phyloP scores from a whole-genome alignment of 2,888 invertebrate genomes.

The Chrysotoxum bicinctum region DNA sequence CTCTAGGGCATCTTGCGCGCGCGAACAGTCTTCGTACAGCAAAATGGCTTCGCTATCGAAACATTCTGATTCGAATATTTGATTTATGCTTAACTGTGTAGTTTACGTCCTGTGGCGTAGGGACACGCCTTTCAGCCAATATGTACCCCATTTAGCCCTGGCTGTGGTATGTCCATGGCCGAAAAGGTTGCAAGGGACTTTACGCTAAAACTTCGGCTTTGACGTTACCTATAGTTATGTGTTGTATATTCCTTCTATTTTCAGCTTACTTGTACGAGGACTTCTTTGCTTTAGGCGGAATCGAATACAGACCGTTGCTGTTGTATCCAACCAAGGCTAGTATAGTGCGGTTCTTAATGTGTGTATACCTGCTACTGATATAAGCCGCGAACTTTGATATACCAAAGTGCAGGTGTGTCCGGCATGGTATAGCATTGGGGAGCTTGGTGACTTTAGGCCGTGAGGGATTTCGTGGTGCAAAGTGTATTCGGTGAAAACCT shows the following conservation, averaged over 20 bases:
- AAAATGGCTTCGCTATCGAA: slow-evolving; percentile 18
- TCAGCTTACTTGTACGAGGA: neutral
- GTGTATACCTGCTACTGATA: neutral
- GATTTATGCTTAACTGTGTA: slow-evolving; percentile 57
- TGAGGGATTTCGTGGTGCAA: neutral
- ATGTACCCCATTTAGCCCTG: neutral
- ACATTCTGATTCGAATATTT: slow-evolving; percentile 55
- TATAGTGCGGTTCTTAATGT: neutral
- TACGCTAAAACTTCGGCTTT: slow-evolving; percentile 3
- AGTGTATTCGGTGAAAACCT: neutral
- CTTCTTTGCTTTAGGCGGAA: neutral
- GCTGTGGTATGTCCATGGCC: neutral
- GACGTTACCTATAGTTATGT: neutral
- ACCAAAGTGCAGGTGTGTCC: neutral
- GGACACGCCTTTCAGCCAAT: slow-evolving; percentile 33
- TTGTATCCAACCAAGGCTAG: neutral
- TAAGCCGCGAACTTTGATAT: neutral
- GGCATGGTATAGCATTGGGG: neutral
- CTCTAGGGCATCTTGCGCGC: slow-evolving; percentile 14
- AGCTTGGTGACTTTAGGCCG: neutral
- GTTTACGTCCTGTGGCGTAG: slow-evolving; percentile 49
- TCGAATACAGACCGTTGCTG: neutral
- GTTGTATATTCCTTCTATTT: neutral
- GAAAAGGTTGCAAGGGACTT: neutral
- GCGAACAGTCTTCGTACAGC: neutral